These are phyloP conservation scores for Argyrosomus regius DNA, from an alignment of 2,797 vertebrate genomes.

Conservation along the genomic window DNA sequence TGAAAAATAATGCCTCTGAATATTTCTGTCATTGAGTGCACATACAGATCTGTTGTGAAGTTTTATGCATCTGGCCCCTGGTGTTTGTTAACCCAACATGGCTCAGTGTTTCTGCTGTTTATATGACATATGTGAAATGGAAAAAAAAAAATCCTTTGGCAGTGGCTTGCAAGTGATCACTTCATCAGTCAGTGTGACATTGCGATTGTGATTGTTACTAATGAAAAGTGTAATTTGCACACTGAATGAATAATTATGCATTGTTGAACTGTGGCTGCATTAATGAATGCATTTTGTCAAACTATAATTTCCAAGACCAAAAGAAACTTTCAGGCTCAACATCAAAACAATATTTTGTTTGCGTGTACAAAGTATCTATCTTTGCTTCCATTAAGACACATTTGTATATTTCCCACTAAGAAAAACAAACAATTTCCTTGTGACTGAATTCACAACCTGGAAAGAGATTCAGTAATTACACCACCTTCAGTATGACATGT, in stretches of 20 bases:
- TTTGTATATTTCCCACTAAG: slow-evolving; percentile 9
- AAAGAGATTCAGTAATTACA: not conserved
- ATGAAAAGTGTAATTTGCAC: slow-evolving; percentile 32
- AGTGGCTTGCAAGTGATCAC: not conserved
- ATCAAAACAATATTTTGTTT: slow-evolving; percentile 7
- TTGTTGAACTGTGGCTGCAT: slow-evolving; percentile 11
- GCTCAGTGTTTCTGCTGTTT: not conserved
- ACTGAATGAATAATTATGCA: slow-evolving; percentile 11
- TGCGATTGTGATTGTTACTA: slow-evolving; percentile 22
- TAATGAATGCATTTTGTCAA: slow-evolving; percentile 37
- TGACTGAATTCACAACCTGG: not conserved
- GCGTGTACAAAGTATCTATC: not conserved
- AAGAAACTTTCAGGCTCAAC: slow-evolving; percentile 3
- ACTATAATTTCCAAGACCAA: slow-evolving; percentile 23
- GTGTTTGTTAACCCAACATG: not conserved
- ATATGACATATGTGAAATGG: not conserved
- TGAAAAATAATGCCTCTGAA: not conserved
- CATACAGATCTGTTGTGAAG: not conserved
- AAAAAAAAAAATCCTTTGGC: not conserved
- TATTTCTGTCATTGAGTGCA: not conserved
- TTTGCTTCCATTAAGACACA: not conserved
- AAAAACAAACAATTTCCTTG: slow-evolving; percentile 3
- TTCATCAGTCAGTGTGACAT: slow-evolving; percentile 8
- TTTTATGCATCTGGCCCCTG: not conserved
- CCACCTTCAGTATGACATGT: not conserved